phyloP scores from a whole-genome alignment of 2,797 vertebrate genomes.

The Spea hammondii region DNA sequence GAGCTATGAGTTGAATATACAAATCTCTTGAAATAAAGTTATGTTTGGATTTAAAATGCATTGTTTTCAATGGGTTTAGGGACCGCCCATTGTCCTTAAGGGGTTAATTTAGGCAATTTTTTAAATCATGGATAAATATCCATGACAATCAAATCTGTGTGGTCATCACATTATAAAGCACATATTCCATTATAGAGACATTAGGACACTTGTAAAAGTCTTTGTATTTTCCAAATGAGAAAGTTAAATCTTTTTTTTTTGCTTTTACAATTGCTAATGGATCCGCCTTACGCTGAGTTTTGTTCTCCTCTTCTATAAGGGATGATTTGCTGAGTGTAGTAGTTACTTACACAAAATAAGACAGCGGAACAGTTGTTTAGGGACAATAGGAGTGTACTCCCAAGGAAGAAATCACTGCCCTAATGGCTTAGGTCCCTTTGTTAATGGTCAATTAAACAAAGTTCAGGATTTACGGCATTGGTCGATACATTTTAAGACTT shows the following conservation, averaged over 20 bases:
- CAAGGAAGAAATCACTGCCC: slow-evolving; percentile 28
- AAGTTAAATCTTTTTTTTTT: slow-evolving; percentile 7
- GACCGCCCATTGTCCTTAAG: too few relatives aligned
- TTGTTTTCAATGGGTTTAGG: too few relatives aligned
- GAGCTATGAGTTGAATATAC: too few relatives aligned
- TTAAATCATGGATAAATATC: too few relatives aligned
- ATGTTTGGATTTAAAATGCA: too few relatives aligned
- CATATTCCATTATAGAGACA: too few relatives aligned
- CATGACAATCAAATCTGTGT: too few relatives aligned
- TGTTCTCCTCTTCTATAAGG: slow-evolving; percentile 24
- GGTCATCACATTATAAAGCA: too few relatives aligned
- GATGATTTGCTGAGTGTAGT: slow-evolving; percentile 43
- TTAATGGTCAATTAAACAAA: slow-evolving; percentile 41
- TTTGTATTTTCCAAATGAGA: slow-evolving; percentile 21
- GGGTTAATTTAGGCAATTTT: too few relatives aligned
- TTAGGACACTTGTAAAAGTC: too few relatives aligned
- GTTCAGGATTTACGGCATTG: slow-evolving; percentile 33
- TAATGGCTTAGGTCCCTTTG: slow-evolving; percentile 40
- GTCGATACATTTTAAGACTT: neutral
- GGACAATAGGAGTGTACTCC: slow-evolving; percentile 30
- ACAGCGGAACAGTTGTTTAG: slow-evolving; percentile 28
- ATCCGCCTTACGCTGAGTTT: slow-evolving; percentile 30
- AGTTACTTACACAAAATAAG: slow-evolving; percentile 44
- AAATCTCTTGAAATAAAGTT: too few relatives aligned
- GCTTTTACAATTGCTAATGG: slow-evolving; percentile 28